Conservation (phyloP, 2,797 vertebrate genomes). For the Arctocebus calabarensis region DNA sequence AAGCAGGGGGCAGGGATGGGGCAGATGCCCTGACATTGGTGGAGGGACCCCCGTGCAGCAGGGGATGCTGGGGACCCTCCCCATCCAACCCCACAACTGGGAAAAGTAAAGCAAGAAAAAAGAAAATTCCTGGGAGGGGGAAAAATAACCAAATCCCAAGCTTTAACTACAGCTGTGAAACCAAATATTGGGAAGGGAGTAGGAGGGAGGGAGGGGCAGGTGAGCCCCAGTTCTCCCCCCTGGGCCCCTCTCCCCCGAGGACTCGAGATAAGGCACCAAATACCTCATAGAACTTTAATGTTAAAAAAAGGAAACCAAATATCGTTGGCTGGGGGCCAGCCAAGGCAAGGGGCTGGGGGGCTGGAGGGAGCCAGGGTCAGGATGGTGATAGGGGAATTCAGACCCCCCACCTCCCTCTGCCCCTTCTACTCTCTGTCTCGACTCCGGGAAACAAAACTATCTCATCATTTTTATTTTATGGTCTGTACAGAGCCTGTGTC, state of each 20-base stretch:
- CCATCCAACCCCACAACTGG: conserved; percentile 75
- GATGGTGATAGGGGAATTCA: conserved; percentile 68
- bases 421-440: conserved; percentile 71
- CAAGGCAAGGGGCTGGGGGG: conserved; percentile 80
- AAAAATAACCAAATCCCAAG: conserved; percentile 88
- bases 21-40: conserved; percentile 69
- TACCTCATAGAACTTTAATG: conserved; percentile 97
- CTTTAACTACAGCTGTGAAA: conserved; percentile 92
- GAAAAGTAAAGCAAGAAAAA: conserved; percentile 79
- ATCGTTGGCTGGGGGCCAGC: conserved; percentile 91
- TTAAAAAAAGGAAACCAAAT: conserved; percentile 96
- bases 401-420: conserved; percentile 33
- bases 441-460: conserved; percentile 85
- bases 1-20: conserved; percentile 61
- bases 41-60: conserved; percentile 70
- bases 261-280: conserved; percentile 96
- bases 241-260: conserved; percentile 88
- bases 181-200: conserved; percentile 90
- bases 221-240: conserved; percentile 86
- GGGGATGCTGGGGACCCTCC: conserved; percentile 86
- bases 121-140: conserved; percentile 85
- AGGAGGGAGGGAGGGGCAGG: conserved; percentile 73
- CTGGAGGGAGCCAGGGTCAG: conserved; percentile 73
- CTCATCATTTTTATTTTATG: conserved; percentile 86
- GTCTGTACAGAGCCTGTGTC: conserved; percentile 83